Evolutionary conservation across 2,797 vertebrate genomes (phyloP), one percentile per base, ranked within the genome.

Genomic region (Apodemus agrarius): DNA sequence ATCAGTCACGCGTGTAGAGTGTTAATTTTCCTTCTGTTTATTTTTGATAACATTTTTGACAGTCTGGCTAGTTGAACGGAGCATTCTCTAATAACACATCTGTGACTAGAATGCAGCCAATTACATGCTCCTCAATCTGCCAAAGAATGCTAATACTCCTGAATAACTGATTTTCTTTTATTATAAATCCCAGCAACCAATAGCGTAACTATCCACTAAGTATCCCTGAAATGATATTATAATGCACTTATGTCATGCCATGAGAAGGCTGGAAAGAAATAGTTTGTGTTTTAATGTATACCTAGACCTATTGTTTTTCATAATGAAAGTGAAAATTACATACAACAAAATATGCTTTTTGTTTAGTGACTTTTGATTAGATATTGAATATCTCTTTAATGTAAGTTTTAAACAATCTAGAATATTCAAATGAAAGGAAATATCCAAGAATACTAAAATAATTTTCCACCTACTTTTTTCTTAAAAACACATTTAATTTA

Each of bases 401-500:
- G 63, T 81, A 61, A 49, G 79, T 37, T 94, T 87, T 91, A 93
- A 86, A 95, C 95, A 90, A 57, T 40, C 6, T 85, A 63, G 90
- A 75, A 26, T 17, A 46, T 93, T 75, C 29, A 91, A 93, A 90
- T 91, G 21, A 80, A 26, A 96, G 49, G 67, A 92, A 91, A 34
- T 57, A 76, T 40, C 61, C 63, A 83, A 82, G 40, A 79, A 79
- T 83, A 89, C 91, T 95, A 81, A 96, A 96, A 95, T 96, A 88
- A 83, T 89, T 90, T 67, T 95, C 72, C 74, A 74, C 74, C 57
- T 34, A 75, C 75, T 85, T 96, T 91, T 94, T 96, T 96, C 90
- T 96, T 95, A 91, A 76, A 31, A 57, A 74, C 21, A 59, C 65
- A 24, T 96, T 97, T 96, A 89, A 96, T 90, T 97, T 96, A 74